Evolutionary conservation across 2,113 vertebrate genomes (phyloP).

Genomic region (Taxidea taxus): DNA sequence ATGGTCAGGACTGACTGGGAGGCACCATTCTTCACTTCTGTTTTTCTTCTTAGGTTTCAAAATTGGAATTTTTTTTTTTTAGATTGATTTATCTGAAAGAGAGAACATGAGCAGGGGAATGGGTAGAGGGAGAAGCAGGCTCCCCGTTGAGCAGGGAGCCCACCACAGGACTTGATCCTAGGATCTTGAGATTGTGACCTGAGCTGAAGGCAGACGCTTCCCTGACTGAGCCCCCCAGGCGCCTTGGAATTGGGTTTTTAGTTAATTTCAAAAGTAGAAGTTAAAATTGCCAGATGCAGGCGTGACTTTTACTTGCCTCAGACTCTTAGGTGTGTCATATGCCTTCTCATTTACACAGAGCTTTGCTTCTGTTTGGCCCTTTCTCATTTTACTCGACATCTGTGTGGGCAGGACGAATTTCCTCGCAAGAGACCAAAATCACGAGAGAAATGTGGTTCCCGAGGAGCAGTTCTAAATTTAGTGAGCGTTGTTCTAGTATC

Average conservation of each 20-base stretch:
- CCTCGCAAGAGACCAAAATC: not conserved
- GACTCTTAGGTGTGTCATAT: not conserved
- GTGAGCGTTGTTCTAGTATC: not conserved
- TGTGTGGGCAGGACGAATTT: not conserved
- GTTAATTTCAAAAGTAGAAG: not conserved
- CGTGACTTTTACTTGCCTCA: not conserved
- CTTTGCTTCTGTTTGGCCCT: not conserved
- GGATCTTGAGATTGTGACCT: not conserved
- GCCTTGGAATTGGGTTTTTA: not conserved
- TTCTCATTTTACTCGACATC: not conserved
- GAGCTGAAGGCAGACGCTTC: not conserved
- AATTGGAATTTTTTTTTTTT: not conserved
- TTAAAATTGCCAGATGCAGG: not conserved
- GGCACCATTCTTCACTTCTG: not conserved
- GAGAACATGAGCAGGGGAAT: too few relatives aligned
- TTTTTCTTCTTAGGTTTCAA: not conserved
- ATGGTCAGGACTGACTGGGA: not conserved
- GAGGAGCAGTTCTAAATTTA: not conserved
- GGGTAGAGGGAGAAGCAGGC: not conserved
- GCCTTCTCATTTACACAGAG: not conserved
- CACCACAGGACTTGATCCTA: not conserved
- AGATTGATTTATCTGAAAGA: not conserved
- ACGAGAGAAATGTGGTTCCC: not conserved
- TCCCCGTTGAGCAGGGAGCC: not conserved
- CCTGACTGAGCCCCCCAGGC: not conserved